phyloP scores from a whole-genome alignment of 2,113 vertebrate species.

The Paramisgurnus dabryanus region DNA sequence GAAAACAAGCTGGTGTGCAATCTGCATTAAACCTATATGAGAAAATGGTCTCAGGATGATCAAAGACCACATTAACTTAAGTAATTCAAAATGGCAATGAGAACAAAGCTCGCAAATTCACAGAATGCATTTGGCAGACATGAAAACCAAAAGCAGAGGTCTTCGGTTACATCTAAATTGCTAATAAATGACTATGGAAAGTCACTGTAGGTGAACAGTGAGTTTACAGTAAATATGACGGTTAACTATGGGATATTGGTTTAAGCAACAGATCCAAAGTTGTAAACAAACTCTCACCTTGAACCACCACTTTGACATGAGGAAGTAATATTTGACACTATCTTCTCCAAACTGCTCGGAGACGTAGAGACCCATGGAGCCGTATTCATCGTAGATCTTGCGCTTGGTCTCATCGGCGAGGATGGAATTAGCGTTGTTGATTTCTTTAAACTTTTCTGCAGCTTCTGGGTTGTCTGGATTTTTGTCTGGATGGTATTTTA shows the following conservation, averaged over 20 bases:
- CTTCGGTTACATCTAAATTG: neutral
- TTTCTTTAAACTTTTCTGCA: constrained; percentile 93
- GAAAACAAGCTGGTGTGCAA: neutral
- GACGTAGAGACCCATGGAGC: constrained; percentile 91
- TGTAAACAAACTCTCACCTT: constrained; percentile 75
- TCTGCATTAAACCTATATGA: neutral
- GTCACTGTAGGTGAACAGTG: neutral
- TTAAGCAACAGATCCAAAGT: neutral
- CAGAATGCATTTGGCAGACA: no score
- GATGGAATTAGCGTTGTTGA: constrained; percentile 89
- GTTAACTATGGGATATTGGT: neutral
- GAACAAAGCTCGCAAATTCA: constrained; percentile 16
- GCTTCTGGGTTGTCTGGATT: constrained; percentile 89
- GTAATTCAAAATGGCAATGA: neutral
- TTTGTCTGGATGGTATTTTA: constrained; percentile 94
- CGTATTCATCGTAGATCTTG: constrained; percentile 88
- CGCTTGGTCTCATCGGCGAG: constrained; percentile 85
- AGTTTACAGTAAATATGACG: neutral
- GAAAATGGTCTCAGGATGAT: neutral
- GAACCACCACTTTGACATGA: constrained; percentile 94
- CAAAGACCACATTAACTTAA: constrained; percentile 25
- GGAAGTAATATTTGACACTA: constrained; percentile 90
- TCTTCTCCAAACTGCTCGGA: constrained; percentile 92
- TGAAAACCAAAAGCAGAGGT: no score
- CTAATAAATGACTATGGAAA: neutral